phyloP scores from a whole-genome alignment of 2,888 invertebrate genomes.

The Augochlorella aurata region DNA sequence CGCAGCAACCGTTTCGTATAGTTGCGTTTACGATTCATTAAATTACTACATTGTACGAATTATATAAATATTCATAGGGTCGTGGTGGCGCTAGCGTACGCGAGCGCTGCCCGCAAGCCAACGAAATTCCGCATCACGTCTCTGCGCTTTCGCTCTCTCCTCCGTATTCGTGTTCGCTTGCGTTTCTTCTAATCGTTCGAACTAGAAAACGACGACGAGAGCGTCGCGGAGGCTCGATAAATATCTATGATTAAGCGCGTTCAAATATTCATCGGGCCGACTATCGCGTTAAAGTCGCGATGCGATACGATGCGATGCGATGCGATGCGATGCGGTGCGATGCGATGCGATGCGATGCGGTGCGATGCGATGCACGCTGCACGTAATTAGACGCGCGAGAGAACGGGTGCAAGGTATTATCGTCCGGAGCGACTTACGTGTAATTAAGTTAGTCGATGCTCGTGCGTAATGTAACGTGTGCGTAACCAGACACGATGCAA shows the following conservation, averaged over 20 bases:
- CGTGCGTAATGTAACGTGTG: slow-evolving; percentile 27
- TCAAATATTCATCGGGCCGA: slow-evolving; percentile 36
- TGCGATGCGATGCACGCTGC: slow-evolving; percentile 11
- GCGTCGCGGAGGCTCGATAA: slow-evolving; percentile 15
- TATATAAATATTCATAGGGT: slow-evolving; percentile 43
- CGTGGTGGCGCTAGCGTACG: neutral
- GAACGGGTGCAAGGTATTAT: slow-evolving; percentile 34
- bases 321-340: slow-evolving; percentile 9
- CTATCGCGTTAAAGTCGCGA: slow-evolving; percentile 38
- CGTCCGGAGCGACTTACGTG: slow-evolving; percentile 28
- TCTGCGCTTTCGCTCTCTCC: neutral
- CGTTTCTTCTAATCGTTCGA: slow-evolving; percentile 11
- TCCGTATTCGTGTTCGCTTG: neutral
- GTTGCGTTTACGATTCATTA: slow-evolving; percentile 46
- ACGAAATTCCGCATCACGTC: neutral
- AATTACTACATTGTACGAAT: slow-evolving; percentile 39
- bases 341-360: neutral
- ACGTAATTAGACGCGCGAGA: slow-evolving; percentile 32
- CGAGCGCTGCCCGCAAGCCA: neutral
- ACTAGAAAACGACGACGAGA: neutral
- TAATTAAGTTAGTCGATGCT: slow-evolving; percentile 23
- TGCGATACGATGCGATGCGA: neutral
- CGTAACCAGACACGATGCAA: slow-evolving; percentile 4
- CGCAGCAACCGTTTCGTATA: slow-evolving; percentile 35
- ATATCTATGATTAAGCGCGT: slow-evolving; percentile 26